Percentiles rank a stretch among this genome's conserved stretches.
Evolutionary conservation across 2,797 vertebrate genomes (phyloP).

Genomic region (Sebastolobus alascanus): DNA sequence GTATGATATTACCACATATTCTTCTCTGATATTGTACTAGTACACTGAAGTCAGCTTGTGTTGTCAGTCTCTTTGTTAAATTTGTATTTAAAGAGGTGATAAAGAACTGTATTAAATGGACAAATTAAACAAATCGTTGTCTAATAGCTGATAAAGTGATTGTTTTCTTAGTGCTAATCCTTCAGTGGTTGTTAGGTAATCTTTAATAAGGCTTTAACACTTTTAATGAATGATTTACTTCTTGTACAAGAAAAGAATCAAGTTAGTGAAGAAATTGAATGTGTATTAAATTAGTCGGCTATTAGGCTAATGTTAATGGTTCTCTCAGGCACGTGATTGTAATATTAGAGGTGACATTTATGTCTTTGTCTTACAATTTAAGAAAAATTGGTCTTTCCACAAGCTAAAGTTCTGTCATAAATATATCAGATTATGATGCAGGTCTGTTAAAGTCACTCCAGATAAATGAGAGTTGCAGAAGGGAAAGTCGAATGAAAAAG

Average conservation of each 20-base stretch:
- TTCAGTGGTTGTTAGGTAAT: conserved; percentile 32
- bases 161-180: conserved; percentile 25
- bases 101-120: conserved; percentile 11
- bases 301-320: not conserved
- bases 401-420: not conserved
- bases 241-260: conserved; percentile 7
- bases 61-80: conserved; percentile 23
- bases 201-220: conserved; percentile 28
- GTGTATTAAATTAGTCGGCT: not conserved
- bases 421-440: not conserved
- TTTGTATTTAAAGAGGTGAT: conserved; percentile 13
- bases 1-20: conserved; percentile 17
- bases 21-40: conserved; percentile 13
- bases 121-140: conserved; percentile 33
- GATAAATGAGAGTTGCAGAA: conserved; percentile 4
- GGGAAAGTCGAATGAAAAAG: conserved; percentile 16
- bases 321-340: not conserved
- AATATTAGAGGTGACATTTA: conserved; percentile 4
- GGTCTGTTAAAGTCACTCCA: conserved; percentile 2
- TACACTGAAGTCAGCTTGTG: conserved; percentile 7
- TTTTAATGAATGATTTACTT: conserved; percentile 53
- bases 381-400: conserved; percentile 2
- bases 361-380: not conserved
- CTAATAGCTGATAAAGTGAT: conserved; percentile 27
- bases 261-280: not conserved